Evolutionary conservation across 2,888 invertebrate genomes (phyloP).

Genomic region (Orthosia incerta): DNA sequence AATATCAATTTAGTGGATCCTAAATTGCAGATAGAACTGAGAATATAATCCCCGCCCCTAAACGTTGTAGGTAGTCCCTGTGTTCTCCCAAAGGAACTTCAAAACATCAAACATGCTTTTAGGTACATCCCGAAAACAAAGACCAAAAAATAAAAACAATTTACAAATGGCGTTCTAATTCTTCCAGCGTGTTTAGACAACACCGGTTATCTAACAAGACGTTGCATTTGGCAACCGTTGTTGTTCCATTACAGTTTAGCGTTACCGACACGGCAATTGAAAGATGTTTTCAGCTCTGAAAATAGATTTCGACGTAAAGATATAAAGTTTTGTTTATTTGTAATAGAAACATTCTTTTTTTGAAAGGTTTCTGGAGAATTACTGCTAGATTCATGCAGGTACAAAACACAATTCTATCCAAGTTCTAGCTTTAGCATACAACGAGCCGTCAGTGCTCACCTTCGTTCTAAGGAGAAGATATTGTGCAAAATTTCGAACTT

Average conservation of each 20-base stretch:
- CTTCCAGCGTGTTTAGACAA: conserved; percentile 30
- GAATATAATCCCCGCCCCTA: background rate
- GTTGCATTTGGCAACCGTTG: conserved; percentile 54
- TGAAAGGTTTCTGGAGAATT: background rate
- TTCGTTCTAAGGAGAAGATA: too few species aligned
- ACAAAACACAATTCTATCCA: background rate
- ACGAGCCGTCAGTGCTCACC: background rate
- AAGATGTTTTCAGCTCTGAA: conserved; percentile 35
- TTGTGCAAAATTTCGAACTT: background rate
- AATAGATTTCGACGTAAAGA: conserved; percentile 54
- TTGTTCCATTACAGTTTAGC: conserved; percentile 52
- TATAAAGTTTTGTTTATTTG: conserved; percentile 35
- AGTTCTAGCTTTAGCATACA: background rate
- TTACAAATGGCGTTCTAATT: conserved; percentile 22
- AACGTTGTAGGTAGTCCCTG: background rate
- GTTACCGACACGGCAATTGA: conserved; percentile 47
- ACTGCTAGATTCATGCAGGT: conserved; percentile 2
- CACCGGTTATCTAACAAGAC: conserved; percentile 23
- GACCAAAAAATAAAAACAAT: background rate
- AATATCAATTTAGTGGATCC: background rate
- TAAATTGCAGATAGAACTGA: background rate
- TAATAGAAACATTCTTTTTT: conserved; percentile 28
- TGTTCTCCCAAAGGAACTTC: background rate
- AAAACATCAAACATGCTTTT: background rate
- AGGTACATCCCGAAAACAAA: background rate